phyloP scores from a whole-genome alignment of 1,140 invertebrate species.

The Homarus americanus region DNA sequence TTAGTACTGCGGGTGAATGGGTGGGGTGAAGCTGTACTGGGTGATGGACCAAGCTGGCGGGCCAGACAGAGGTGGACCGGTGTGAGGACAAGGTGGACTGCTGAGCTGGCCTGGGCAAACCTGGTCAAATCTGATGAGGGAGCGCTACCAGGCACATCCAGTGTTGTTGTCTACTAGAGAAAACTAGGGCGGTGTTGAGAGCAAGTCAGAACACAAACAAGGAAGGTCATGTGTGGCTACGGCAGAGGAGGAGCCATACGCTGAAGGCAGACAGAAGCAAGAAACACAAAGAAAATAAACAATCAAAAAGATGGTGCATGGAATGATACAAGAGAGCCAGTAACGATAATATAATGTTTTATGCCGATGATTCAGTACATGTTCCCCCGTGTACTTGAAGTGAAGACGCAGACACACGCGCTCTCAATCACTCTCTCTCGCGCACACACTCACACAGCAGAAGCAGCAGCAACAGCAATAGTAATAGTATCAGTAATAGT shows the following conservation, averaged over 20 bases:
- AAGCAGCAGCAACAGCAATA: background rate
- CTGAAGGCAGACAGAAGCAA: background rate
- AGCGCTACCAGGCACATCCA: no score
- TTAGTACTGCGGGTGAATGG: no score
- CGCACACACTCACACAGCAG: background rate
- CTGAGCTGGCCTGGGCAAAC: no score
- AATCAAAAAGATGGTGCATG: slow-evolving; percentile 13
- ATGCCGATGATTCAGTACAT: slow-evolving; percentile 40
- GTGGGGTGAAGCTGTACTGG: no score
- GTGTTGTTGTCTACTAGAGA: no score
- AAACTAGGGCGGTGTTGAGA: no score
- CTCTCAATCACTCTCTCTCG: background rate
- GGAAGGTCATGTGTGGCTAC: no score
- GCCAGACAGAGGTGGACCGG: no score
- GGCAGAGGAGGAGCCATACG: background rate
- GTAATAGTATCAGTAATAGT: background rate
- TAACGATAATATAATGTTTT: slow-evolving; percentile 30
- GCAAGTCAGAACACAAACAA: no score
- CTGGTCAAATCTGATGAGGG: no score
- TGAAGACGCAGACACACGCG: background rate
- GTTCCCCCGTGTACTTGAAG: slow-evolving; percentile 39
- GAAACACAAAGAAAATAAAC: background rate
- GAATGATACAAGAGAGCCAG: slow-evolving; percentile 40
- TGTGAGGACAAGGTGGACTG: no score
- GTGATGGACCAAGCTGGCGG: no score